A percentile compares a stretch with the other conserved stretches of the same genome.
Conservation (phyloP, 1,140 invertebrate genomes). For the Psilanteris sp. region DNA sequence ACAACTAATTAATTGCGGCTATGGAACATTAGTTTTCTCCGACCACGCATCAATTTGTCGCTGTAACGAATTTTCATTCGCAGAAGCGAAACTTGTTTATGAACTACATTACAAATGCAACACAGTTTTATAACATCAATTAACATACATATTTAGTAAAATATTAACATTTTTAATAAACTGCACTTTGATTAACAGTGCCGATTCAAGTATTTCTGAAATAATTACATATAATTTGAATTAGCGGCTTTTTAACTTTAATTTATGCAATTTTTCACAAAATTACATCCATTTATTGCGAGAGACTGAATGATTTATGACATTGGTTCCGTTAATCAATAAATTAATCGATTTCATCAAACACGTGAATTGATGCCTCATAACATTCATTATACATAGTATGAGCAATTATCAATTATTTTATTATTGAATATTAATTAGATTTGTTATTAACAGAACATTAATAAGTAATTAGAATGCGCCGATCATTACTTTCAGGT, state of each 20-base stretch:
- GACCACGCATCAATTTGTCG: constrained; percentile 55
- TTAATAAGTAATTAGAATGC: constrained; percentile 55
- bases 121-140: constrained; percentile 5
- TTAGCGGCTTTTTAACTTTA: not conserved
- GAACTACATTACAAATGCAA: constrained; percentile 42
- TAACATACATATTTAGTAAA: constrained; percentile 37
- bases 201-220: too few species aligned
- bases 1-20: constrained; percentile 52
- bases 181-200: too few species aligned
- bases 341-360: constrained; percentile 49
- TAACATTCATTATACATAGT: constrained; percentile 12
- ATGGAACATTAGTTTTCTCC: constrained; percentile 47
- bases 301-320: constrained; percentile 28
- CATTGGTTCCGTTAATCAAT: constrained; percentile 9
- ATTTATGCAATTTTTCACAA: constrained; percentile 9
- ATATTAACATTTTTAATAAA: too few species aligned
- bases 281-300: constrained; percentile 10
- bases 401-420: constrained; percentile 45
- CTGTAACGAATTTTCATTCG: constrained; percentile 52
- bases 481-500: constrained; percentile 42
- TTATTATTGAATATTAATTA: constrained; percentile 56
- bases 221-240: not conserved
- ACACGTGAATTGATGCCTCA: constrained; percentile 30
- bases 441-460: constrained; percentile 49
- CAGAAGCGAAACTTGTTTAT: constrained; percentile 51